A percentile compares a stretch with the other conserved stretches of the same genome.
Evolutionary conservation across 2,888 invertebrate genomes (phyloP).

Genomic region (Dasysyrphus tricinctus): DNA sequence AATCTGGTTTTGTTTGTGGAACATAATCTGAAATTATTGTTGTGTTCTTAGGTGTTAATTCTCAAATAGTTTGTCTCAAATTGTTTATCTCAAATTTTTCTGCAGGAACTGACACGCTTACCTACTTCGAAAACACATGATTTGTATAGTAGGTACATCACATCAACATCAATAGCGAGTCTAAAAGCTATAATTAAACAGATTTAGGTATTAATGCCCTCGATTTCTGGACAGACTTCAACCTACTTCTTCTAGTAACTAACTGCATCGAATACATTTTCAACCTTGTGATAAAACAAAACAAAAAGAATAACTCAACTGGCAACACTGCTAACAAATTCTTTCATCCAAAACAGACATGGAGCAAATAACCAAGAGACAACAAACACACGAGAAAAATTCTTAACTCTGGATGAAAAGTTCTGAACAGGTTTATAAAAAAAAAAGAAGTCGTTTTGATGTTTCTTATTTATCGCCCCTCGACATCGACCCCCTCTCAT

Average conservation of each 20-base stretch:
- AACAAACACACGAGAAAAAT: conserved; percentile 29
- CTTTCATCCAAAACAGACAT: conserved; percentile 36
- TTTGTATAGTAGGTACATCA: too few relatives aligned
- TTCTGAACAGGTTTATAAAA: conserved; percentile 33
- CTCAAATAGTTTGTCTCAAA: too few relatives aligned
- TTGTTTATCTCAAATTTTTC: too few relatives aligned
- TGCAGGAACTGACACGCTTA: too few relatives aligned
- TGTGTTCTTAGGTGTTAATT: too few relatives aligned
- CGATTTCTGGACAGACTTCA: too few relatives aligned
- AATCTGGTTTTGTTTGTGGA: too few relatives aligned
- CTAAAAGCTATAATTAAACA: too few relatives aligned
- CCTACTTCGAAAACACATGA: too few relatives aligned
- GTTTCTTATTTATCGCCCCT: conserved; percentile 37
- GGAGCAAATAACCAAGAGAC: conserved; percentile 19
- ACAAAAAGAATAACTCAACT: neutral
- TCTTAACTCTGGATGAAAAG: conserved; percentile 20
- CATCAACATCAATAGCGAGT: too few relatives aligned
- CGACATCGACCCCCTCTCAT: neutral
- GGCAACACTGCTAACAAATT: conserved; percentile 60
- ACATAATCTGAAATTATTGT: too few relatives aligned
- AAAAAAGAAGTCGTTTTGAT: conserved; percentile 15
- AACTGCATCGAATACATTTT: neutral
- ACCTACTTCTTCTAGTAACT: neutral
- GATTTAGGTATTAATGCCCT: too few relatives aligned
- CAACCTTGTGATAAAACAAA: neutral